Evolutionary conservation across 2,888 invertebrate genomes (phyloP), one percentile per base, ranked within the genome.

Genomic region (Lacanobia wlatinum): DNA sequence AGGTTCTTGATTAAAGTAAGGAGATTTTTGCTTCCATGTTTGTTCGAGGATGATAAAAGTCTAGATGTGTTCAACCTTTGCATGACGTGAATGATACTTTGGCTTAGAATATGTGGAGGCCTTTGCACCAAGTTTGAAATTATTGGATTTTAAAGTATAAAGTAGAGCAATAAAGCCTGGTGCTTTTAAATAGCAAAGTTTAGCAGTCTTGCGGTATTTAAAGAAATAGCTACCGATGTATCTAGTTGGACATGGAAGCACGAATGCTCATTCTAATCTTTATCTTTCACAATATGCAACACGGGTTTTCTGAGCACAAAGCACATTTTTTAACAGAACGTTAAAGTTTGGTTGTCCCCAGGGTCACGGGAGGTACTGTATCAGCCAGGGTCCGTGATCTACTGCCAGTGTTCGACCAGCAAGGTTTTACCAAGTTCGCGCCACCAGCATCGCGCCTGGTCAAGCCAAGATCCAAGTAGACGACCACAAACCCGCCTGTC

Each of bases 371-470:
- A 77, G 97, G 98, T 59, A 97, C 97, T 59, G 94, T 97, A 70
- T 97, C 97, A 40, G 97, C 97, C 84, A 96, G 97, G 87, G 97
- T 98, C 65, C 96, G 97, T 75, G 98, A 98, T 87, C 93, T 98
- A 73, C 96, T 98, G 84, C 98, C 98, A 46, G 98, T 98, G 65
- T 98, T 98, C 92, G 98, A 98, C 94, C 97, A 98, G 87, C 97
- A 98, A 83, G 98, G 98, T n/a, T 98, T 98, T 94, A 96, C 97
- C 88, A 98, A 98, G 95, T 97, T 98, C 89, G 98, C 98, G 43
- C 97, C 98, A 65, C 98, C 98, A 73, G 97, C 98, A 52, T 98
- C 98, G 85, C 97, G 98, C 88, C 97, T 97, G 86, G 97, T 98
- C 88, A 97, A 97, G 90, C 98, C 98, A n/a, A 90, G 95, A 73